Evolutionary conservation across 2,888 invertebrate species (phyloP), one percentile per base, ranked within the genome.

Genomic region (Tricholauxania praeusta): DNA sequence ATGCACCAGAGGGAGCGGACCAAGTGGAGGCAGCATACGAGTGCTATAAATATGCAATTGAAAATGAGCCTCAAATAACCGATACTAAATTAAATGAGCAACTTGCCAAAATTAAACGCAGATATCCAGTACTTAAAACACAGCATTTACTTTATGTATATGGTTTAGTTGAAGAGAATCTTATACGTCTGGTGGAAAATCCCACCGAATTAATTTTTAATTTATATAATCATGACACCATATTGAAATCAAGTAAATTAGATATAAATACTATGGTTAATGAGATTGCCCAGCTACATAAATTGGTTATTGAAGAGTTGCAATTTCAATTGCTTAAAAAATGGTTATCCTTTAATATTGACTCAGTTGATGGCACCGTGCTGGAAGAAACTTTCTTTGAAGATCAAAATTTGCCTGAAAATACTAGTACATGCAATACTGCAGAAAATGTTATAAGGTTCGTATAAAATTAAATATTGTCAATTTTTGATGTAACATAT

Each of bases 1-100:
- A 87, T 77, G 85, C 88, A 0, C 85, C 87, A 0, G 84, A 86
- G 51, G 88, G 88, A 0, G 86, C 85, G 2, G 88, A 88, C 81
- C 86, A 87, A 77, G 87, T 88, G 8, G 87, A 88, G 74, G 87
- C 88, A 3, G 82, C 84, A 1, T 83, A 82, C 64, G 87, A 87
- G 74, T 87, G 88, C 71, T 88, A 85, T 80, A 85, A 85, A 66
- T 88, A 82, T 75, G 84, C 83, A 0, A 65, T 82, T 17, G 77
- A 83, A 55, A 78, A 87, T 73, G 28, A 79, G 0, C 6, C 5
- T 6, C 76, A 82, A 1, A 71, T 78, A 17, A 81, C 75, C 8
- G 82, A 83, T 69, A 73, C 79, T 12, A 83, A 84, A 47, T 79
- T 79, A 59, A 82, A 83, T n/a, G 86, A 86, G 22, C 81, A 83